phyloP scores from a whole-genome alignment of 1,140 invertebrate genomes.

The Caenorhabditis brenneri region DNA sequence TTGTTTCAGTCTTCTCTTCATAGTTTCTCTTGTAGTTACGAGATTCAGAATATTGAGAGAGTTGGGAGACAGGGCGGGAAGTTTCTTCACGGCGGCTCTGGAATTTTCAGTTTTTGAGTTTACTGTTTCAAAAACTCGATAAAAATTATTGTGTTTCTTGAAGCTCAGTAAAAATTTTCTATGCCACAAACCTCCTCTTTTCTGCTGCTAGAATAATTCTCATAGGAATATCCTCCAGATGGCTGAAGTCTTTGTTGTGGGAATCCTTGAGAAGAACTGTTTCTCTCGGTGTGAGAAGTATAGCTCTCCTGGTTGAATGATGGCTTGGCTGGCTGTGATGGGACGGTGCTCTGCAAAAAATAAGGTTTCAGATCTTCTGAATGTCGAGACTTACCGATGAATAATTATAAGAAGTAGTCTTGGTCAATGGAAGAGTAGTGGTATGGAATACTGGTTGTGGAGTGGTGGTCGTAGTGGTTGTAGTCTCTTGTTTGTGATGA shows the following conservation, averaged over 20 bases:
- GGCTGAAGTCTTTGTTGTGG: conserved; percentile 27
- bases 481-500: conserved; percentile 51
- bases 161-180: no score
- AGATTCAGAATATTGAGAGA: conserved; percentile 28
- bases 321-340: conserved; percentile 4
- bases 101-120: no score
- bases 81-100: conserved; percentile 41
- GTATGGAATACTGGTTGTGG: conserved; percentile 2
- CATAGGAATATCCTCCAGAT: conserved; percentile 20
- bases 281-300: conserved; percentile 22
- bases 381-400: conserved; percentile 11
- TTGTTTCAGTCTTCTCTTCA: conserved; percentile 50
- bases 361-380: no score
- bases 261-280: conserved; percentile 26
- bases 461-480: conserved; percentile 38
- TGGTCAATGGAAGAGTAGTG: conserved; percentile 45
- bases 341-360: conserved; percentile 28
- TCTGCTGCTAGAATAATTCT: conserved; percentile 20
- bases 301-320: conserved; percentile 10
- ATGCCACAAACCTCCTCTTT: conserved; percentile 47
- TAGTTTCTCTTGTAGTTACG: conserved; percentile 45
- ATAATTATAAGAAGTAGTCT: conserved; percentile 50
- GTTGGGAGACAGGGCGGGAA: conserved; percentile 41
- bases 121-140: no score
- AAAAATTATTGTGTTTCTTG: no score